Evolutionary conservation across 2,113 vertebrate genomes (phyloP).

Genomic region (Taurulus bubalis): DNA sequence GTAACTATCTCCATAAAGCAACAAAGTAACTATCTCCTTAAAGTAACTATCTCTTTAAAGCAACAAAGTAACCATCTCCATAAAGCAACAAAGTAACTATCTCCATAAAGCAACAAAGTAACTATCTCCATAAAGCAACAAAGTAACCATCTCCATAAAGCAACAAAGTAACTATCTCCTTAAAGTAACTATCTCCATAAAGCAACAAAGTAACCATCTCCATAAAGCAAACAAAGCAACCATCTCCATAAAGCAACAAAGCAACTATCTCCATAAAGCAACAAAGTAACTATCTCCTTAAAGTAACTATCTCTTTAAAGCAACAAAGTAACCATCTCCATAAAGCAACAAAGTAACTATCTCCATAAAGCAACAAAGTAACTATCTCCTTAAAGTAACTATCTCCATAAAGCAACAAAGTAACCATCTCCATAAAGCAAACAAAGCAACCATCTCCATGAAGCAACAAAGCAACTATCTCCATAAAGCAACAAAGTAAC

Average conservation of each 20-base stretch:
- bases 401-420: conserved; percentile 12
- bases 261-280: conserved; percentile 14
- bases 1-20: conserved; percentile 14
- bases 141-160: too few species aligned
- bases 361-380: conserved; percentile 8
- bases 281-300: conserved; percentile 9
- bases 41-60: too few species aligned
- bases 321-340: conserved; percentile 12
- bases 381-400: too few species aligned
- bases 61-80: conserved; percentile 12
- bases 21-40: conserved; percentile 9
- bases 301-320: too few species aligned
- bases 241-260: conserved; percentile 15
- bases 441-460: too few species aligned
- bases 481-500: conserved; percentile 7
- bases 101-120: conserved; percentile 8
- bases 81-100: conserved; percentile 17
- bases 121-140: too few species aligned
- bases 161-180: conserved; percentile 12
- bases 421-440: conserved; percentile 14
- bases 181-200: too few species aligned
- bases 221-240: too few species aligned
- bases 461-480: conserved; percentile 14
- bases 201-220: conserved; percentile 17
- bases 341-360: conserved; percentile 17